Evolutionary conservation across 37 sponge, comb jelly and placozoan genomes (phyloP), one percentile per base, ranked within the genome.

Genomic region (Corticium candelabrum): DNA sequence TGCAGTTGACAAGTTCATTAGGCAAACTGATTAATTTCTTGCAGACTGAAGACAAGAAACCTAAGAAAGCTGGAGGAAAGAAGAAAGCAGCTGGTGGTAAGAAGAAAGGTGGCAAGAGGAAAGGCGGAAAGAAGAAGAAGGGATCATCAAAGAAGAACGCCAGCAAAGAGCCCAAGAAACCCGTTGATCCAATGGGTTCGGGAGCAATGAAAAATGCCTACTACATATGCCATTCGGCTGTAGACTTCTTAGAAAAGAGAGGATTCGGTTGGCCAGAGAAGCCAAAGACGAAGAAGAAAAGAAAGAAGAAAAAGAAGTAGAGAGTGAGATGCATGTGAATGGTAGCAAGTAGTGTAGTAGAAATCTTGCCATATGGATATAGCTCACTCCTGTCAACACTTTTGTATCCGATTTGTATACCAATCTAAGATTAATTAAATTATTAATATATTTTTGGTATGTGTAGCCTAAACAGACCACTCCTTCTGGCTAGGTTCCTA

Each of bases 271-370:
- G 80, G 80, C 68, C 62, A 30, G 80, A 68, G 2, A 68, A 37
- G 62, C 62, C 62, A 27, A 50, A 50, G 21, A 50, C 62, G 62
- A 50, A 50, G 21, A 50, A 50, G 3, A 37, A 27, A 1, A 39
- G 35, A 5, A 37, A 37, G 73, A 80, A 80, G 73, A 80, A 80
- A 37, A 80, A 80, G 72, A 80, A 80, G 37, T 69, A 80, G 80
- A 39, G 62, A 77, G 7, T 31, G 41, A 7, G 73, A 68, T 2
- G 1, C 32, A 68, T 2, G 2, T 1, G 2, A 34, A 31, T 2
- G 68, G 2, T 33, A 34, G 68, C 33, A 33, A 68, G 1, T 1
- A 1, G 2, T 31, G 30, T 31, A 33, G 68, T 68, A 33, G 68
- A 2, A 68, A 31, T 33, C 36, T 4, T 77, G n/a, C n/a, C n/a